phyloP scores from a whole-genome alignment of 2,888 invertebrate genomes.

The Chrysopilus asiliformis region DNA sequence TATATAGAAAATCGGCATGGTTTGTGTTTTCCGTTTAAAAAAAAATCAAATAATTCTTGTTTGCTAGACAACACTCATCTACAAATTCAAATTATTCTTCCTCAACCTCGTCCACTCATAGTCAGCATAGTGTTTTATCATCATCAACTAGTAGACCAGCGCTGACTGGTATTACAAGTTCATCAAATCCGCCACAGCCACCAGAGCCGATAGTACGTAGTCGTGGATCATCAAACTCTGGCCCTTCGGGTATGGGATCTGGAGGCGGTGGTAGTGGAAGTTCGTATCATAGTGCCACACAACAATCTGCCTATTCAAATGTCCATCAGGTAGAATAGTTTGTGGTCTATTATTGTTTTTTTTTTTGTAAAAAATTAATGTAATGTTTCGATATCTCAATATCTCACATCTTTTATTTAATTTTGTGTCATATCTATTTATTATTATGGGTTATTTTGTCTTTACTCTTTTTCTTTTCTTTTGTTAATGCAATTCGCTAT shows the following conservation, averaged over 20 bases:
- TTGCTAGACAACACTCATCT: conserved; percentile 20
- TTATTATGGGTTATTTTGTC: neutral
- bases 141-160: conserved; percentile 5
- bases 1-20: conserved; percentile 7
- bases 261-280: conserved; percentile 21
- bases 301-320: conserved; percentile 25
- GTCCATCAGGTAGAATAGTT: conserved; percentile 29
- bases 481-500: too few species aligned
- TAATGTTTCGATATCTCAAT: too few species aligned
- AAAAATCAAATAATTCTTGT: conserved; percentile 6
- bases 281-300: conserved; percentile 16
- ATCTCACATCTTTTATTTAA: too few species aligned
- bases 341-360: conserved; percentile 12
- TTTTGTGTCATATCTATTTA: too few species aligned
- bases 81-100: conserved; percentile 30
- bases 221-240: neutral
- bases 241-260: conserved; percentile 6
- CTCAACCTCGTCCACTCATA: conserved; percentile 17
- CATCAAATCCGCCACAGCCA: neutral
- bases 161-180: neutral
- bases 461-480: neutral
- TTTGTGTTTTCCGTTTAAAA: conserved; percentile 12
- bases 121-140: conserved; percentile 10
- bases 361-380: too few species aligned
- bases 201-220: neutral